These are phyloP conservation scores for Danio rerio DNA, from an alignment of 2,113 vertebrate species.

Conservation along the genomic window GRCz12tu NC_133200.1:26345501-26346000, in stretches of 20 bases:
- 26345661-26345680: slow-evolving; percentile 21
- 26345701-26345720: not conserved
- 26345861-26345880: not conserved
- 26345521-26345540: not conserved
- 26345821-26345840: not conserved
- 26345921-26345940: slow-evolving; percentile 95
- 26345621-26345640: slow-evolving; percentile 6
- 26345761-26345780: not conserved
- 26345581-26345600: not conserved
- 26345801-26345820: not conserved
- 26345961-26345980: slow-evolving; percentile 98
- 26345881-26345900: not conserved
- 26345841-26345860: not conserved
- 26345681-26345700: not conserved
- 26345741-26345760: not conserved
- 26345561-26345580: not conserved
- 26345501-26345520: not conserved
- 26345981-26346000: slow-evolving; percentile 95
- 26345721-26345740: not conserved
- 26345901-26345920: slow-evolving; percentile 80
- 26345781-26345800: not conserved
- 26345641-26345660: not conserved
- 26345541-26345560: not conserved
- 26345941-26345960: slow-evolving; percentile 99
- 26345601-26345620: not conserved